Evolutionary conservation across 2,797 vertebrate genomes (phyloP), one percentile per base, ranked within the genome.

Genomic region (Eutrigla gurnardus): DNA sequence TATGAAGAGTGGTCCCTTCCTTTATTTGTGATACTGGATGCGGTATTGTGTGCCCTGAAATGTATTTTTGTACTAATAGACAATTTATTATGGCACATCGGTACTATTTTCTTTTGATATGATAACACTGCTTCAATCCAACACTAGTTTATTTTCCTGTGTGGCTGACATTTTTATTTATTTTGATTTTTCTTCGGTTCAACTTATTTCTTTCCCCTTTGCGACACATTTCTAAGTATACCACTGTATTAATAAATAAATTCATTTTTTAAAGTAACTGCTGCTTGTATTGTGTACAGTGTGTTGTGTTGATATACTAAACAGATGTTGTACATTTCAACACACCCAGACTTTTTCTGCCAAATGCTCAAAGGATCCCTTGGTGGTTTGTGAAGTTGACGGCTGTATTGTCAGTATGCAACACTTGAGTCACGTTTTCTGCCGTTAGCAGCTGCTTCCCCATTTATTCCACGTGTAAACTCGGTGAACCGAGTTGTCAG

Each of bases 1-100:
- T 96, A 96, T 96, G 96, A 96, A 91, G 94, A 96, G 95, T 95
- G 95, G 90, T 94, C 96, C 96, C 96, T 96, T 94, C 94, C 95
- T 96, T 96, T 96, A 96, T 97, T 98, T 98, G 97, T 98, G 96
- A 98, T 98, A 98, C 96, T 94, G 96, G 96, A 97, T 96, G 96
- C 96, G 96, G 95, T 97, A 96, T 95, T 96, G 94, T 96, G 98
- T 98, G 97, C 97, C 97, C 97, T 95, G 95, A 99, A 98, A 98
- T 97, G 98, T 99, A 99, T 99, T 99, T 99, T 99, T 99, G 96
- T 99, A 99, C 97, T 97, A 98, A 98, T 97, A 99, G 97, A 99
- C 97, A 91, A 96, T 98, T 99, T 99, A 99, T 97, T 97, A 98
- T 90, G 97, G 97, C 97, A 97, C 97, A 97, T 96, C 93, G 94